These are phyloP conservation scores for Hexactinellida sp. DNA, from an alignment of 37 sponge, comb jelly and placozoan genomes.

Conservation along the genomic window DNA sequence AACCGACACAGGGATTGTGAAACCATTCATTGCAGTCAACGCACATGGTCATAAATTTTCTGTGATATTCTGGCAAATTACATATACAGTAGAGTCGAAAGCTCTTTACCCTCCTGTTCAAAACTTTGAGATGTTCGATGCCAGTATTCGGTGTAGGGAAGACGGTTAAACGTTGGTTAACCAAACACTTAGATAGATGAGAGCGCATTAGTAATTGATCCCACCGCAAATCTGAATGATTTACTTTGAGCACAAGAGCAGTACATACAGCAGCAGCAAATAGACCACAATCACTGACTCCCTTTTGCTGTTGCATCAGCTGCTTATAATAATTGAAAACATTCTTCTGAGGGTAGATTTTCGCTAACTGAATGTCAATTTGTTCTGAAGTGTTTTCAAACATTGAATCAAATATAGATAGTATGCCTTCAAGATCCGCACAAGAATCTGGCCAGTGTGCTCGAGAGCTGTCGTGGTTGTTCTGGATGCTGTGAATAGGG, in stretches of 20 bases:
- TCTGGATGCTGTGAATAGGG: not conserved
- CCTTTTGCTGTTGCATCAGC: no score
- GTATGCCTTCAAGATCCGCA: not conserved
- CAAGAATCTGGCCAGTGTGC: not conserved
- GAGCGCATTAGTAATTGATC: not conserved
- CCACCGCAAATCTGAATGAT: not conserved
- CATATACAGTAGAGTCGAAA: not conserved
- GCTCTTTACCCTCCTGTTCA: not conserved
- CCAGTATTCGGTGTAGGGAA: not conserved
- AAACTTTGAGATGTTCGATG: no score
- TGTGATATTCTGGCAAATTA: not conserved
- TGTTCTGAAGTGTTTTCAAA: no score
- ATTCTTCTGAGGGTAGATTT: no score
- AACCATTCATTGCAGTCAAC: not conserved
- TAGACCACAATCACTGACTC: not conserved
- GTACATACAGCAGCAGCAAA: no score
- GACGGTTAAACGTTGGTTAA: not conserved
- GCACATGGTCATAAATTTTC: not conserved
- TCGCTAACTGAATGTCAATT: no score
- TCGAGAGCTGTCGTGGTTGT: not conserved
- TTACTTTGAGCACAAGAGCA: no score
- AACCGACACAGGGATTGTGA: not conserved
- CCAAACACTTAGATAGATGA: not conserved
- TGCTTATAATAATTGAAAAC: no score
- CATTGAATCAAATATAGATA: not conserved